A percentile compares a stretch with the other conserved stretches of the same genome.
These are phyloP conservation scores for Eurytemora carolleeae DNA, from an alignment of 1,140 invertebrate genomes.

Conservation along the genomic window DNA sequence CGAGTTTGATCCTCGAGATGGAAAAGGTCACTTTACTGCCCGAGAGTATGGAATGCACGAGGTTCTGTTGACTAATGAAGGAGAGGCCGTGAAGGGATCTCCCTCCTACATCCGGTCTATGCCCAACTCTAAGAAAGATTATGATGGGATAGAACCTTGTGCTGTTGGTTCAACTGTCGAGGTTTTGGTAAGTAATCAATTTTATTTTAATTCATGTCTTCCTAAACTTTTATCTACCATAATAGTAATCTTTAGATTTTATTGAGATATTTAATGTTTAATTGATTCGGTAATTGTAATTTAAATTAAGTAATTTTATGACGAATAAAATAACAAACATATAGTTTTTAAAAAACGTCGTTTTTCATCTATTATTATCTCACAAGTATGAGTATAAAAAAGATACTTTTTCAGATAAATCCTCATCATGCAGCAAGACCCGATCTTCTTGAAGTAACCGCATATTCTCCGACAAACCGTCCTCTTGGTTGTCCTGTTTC, in stretches of 20 bases:
- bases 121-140: slow-evolving; percentile 9
- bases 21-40: slow-evolving; percentile 60
- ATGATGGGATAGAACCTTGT: slow-evolving; percentile 62
- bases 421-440: slow-evolving; percentile 14
- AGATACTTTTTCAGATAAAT: slow-evolving; percentile 3
- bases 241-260: too few species aligned
- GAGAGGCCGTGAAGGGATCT: slow-evolving; percentile 7
- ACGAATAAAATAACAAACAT: too few species aligned
- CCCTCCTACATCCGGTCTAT: slow-evolving; percentile 4
- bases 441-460: slow-evolving; percentile 23
- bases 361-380: too few species aligned
- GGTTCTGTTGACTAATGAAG: slow-evolving; percentile 18
- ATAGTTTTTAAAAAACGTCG: too few species aligned
- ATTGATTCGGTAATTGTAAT: too few species aligned
- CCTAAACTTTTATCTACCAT: too few species aligned
- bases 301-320: too few species aligned
- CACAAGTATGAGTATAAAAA: too few species aligned
- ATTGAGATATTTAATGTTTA: too few species aligned
- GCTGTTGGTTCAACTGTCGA: slow-evolving; percentile 80
- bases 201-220: too few species aligned
- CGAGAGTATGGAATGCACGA: slow-evolving; percentile 82
- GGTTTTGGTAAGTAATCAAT: slow-evolving; percentile 41
- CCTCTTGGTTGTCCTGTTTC: slow-evolving; percentile 46
- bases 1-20: slow-evolving; percentile 42
- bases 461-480: slow-evolving; percentile 62